Conservation (phyloP, 2,113 vertebrate species). For the Melanotaenia duboulayi region DNA sequence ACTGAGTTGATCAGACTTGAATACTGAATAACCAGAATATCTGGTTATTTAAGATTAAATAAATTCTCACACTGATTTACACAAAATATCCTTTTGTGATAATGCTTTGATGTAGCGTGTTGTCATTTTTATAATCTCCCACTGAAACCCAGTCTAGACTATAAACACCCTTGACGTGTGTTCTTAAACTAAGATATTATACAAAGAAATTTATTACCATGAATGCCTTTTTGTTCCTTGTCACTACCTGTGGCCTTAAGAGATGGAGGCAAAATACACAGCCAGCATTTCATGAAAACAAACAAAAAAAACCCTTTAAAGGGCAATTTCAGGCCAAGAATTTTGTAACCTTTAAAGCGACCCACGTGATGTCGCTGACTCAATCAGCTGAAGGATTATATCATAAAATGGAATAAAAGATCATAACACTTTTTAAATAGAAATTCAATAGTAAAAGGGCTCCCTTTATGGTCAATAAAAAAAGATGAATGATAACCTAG, state of each 20-base stretch:
- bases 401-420: not conserved
- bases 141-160: not conserved
- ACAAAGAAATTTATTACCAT: not conserved
- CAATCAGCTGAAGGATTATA: not conserved
- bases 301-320: not conserved
- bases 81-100: not conserved
- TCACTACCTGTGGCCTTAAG: not conserved
- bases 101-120: not conserved
- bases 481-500: not conserved
- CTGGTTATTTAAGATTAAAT: not conserved
- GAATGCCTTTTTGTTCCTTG: conserved; percentile 8
- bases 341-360: not conserved
- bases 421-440: not conserved
- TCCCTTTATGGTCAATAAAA: not conserved
- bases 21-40: not conserved
- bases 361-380: not conserved
- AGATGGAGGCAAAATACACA: not conserved
- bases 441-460: not conserved
- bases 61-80: not conserved
- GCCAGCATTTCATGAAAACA: not conserved
- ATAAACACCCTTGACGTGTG: not conserved
- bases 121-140: not conserved
- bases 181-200: not conserved
- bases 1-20: no score
- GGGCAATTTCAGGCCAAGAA: not conserved